Percentiles rank a stretch among this genome's conserved stretches.
These are phyloP conservation scores for Acarapis woodi DNA, from an alignment of 1,140 invertebrate genomes.

Conservation along the genomic window DNA sequence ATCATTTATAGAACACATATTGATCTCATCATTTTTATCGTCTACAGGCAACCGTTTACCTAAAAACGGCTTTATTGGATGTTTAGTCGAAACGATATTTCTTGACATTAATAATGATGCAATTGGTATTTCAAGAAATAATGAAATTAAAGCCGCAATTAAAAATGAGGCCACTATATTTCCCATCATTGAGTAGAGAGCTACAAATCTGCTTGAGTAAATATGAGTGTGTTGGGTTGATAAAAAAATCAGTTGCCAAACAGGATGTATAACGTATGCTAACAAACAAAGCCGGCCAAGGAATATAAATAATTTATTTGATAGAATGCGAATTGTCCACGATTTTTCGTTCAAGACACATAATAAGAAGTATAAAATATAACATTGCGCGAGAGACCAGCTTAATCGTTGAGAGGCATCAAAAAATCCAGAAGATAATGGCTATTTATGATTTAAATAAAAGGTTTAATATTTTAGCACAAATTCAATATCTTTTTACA, in stretches of 20 bases:
- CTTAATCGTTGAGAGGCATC: slow-evolving; percentile 3
- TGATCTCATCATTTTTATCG: not conserved
- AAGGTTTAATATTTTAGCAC: not conserved
- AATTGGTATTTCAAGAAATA: slow-evolving; percentile 8
- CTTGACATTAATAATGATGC: not conserved
- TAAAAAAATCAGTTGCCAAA: slow-evolving; percentile 1
- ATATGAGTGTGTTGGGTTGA: not conserved
- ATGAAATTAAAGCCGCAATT: slow-evolving; percentile 5
- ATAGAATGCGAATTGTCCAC: not conserved
- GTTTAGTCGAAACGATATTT: not conserved
- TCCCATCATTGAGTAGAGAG: too few relatives aligned
- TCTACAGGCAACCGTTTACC: not conserved
- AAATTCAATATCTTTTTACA: not conserved
- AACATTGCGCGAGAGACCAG: slow-evolving; percentile 1
- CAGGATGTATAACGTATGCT: slow-evolving; percentile 4
- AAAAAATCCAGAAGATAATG: slow-evolving; percentile 7
- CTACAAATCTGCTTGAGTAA: slow-evolving; percentile 6
- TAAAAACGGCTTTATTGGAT: not conserved
- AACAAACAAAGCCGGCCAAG: slow-evolving; percentile 6
- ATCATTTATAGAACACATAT: not conserved
- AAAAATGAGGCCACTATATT: slow-evolving; percentile 9
- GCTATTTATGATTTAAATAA: slow-evolving; percentile 1
- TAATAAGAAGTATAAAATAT: slow-evolving; percentile 2
- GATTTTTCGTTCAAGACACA: not conserved
- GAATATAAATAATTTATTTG: slow-evolving; percentile 2